Evolutionary conservation across 1,140 invertebrate species (phyloP).

Genomic region (Philopotamus ludificatus): DNA sequence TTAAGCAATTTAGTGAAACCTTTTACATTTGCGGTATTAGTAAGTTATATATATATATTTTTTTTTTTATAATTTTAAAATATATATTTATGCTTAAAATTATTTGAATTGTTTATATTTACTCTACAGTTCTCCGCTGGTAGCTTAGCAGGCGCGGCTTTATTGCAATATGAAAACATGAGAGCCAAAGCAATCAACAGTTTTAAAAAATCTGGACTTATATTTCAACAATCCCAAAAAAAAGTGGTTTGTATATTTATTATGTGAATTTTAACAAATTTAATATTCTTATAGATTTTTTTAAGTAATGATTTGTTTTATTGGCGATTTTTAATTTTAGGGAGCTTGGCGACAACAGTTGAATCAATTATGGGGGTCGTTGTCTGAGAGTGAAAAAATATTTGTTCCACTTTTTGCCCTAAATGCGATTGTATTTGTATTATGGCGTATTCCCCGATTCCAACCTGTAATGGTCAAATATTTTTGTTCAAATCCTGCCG

Average conservation of each 20-base stretch:
- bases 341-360: constrained; percentile 60
- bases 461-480: constrained; percentile 78
- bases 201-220: constrained; percentile 57
- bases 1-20: constrained; percentile 62
- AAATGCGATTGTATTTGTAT: constrained; percentile 78
- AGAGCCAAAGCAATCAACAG: constrained; percentile 61
- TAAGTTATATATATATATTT: constrained; percentile 54
- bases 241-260: constrained; percentile 44
- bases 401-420: constrained; percentile 76
- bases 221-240: constrained; percentile 55
- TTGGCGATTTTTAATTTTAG: constrained; percentile 43
- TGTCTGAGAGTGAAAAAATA: constrained; percentile 73
- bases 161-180: constrained; percentile 88
- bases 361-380: constrained; percentile 71
- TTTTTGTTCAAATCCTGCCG: constrained; percentile 79
- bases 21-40: constrained; percentile 67
- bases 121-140: constrained; percentile 67
- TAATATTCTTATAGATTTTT: constrained; percentile 11
- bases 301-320: constrained; percentile 34
- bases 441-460: constrained; percentile 78
- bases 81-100: background rate
- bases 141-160: constrained; percentile 71
- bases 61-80: constrained; percentile 16
- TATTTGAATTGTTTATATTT: background rate
- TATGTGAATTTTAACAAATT: constrained; percentile 18